phyloP scores from a whole-genome alignment of 1,140 invertebrate species.

The Saccostrea glomerata region DNA sequence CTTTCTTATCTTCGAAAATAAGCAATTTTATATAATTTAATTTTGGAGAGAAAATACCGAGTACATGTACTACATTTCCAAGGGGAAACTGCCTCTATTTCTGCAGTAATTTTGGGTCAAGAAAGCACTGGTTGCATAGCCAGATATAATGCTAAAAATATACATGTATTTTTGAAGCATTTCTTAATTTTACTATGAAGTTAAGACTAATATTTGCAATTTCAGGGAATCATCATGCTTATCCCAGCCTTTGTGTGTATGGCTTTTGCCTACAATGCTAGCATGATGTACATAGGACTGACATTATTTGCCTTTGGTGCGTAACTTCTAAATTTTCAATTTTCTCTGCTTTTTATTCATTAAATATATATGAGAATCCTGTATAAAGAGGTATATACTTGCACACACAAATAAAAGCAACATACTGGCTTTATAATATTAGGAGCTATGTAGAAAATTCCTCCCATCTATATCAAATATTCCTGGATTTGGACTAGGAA shows the following conservation, averaged over 20 bases:
- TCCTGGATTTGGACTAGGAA: not conserved
- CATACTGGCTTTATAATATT: too few relatives aligned
- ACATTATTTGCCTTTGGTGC: slow-evolving; percentile 92
- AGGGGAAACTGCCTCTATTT: too few relatives aligned
- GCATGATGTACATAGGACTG: slow-evolving; percentile 88
- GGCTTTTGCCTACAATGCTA: slow-evolving; percentile 84
- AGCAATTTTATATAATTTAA: too few relatives aligned
- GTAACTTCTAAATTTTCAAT: not conserved
- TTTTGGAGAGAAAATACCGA: too few relatives aligned
- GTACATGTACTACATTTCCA: too few relatives aligned
- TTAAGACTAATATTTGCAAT: not conserved
- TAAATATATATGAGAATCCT: not conserved
- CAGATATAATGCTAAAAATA: not conserved
- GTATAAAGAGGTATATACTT: not conserved
- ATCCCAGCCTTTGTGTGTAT: slow-evolving; percentile 94
- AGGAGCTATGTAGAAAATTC: not conserved
- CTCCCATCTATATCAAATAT: not conserved
- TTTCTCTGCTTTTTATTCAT: not conserved
- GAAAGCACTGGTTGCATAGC: too few relatives aligned
- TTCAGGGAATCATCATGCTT: slow-evolving; percentile 90
- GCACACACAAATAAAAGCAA: not conserved
- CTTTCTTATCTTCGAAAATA: too few relatives aligned
- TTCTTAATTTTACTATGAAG: not conserved
- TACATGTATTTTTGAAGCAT: not conserved
- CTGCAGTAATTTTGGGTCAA: too few relatives aligned